Evolutionary conservation across 2,797 vertebrate genomes (phyloP).

Genomic region (Rhinella marina): DNA sequence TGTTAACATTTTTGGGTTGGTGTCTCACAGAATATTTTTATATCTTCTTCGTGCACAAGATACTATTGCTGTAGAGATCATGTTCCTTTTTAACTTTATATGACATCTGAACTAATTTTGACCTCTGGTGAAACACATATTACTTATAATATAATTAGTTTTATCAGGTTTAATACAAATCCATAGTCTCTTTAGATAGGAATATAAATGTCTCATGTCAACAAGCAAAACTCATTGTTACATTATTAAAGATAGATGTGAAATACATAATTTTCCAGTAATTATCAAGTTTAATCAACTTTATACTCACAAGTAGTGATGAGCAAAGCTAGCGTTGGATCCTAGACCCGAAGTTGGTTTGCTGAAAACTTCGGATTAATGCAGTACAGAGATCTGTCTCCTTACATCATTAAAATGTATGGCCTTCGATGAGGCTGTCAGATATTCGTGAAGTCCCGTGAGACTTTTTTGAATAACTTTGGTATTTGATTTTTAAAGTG

Average conservation of each 20-base stretch:
- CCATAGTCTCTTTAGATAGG: not conserved
- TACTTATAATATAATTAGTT: constrained; percentile 43
- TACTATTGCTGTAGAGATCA: constrained; percentile 44
- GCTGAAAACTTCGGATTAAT: too few species aligned
- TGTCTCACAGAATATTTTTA: constrained; percentile 47
- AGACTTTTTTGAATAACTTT: too few species aligned
- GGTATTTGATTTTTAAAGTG: too few species aligned
- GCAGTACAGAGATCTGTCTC: too few species aligned
- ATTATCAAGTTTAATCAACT: not conserved
- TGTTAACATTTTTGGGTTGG: constrained; percentile 38
- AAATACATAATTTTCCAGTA: not conserved
- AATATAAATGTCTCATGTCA: not conserved
- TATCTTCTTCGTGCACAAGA: constrained; percentile 43
- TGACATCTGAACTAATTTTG: constrained; percentile 55
- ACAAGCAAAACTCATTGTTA: not conserved
- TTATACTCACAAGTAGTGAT: not conserved
- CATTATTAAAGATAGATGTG: not conserved
- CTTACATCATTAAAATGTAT: too few species aligned
- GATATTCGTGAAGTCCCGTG: too few species aligned
- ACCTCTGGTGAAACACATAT: constrained; percentile 45
- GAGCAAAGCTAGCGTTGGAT: not conserved
- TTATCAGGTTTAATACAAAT: constrained; percentile 48
- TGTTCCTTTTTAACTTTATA: constrained; percentile 56
- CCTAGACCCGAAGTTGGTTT: too few species aligned
- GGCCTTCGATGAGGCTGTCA: not conserved